phyloP scores from a whole-genome alignment of 2,888 invertebrate genomes.

The Philopedon plagiatum region DNA sequence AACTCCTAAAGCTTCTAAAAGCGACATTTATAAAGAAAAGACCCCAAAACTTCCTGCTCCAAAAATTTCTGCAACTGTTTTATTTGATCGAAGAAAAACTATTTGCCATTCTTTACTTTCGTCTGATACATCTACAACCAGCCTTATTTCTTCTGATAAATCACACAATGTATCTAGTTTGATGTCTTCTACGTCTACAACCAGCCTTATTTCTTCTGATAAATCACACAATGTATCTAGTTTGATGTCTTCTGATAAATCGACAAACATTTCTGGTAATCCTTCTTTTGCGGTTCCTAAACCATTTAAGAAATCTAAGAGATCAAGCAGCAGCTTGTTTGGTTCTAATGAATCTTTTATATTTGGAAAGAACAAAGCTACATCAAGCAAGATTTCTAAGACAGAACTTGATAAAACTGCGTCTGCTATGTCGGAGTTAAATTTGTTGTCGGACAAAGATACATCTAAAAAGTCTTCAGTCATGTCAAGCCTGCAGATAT shows the following conservation, averaged over 20 bases:
- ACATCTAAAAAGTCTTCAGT: conserved; percentile 21
- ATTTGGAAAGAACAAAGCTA: conserved; percentile 27
- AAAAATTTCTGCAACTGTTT: neutral
- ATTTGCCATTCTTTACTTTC: conserved; percentile 28
- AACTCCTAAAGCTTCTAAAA: neutral
- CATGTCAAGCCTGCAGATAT: conserved; percentile 22
- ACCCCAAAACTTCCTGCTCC: neutral
- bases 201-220: conserved; percentile 8
- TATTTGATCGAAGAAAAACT: conserved; percentile 38
- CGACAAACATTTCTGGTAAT: conserved; percentile 27
- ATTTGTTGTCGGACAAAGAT: conserved; percentile 23
- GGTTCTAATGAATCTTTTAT: conserved; percentile 20
- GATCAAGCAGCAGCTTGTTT: conserved; percentile 7
- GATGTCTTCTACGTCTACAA: neutral
- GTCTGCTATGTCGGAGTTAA: conserved; percentile 35
- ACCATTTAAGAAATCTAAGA: neutral
- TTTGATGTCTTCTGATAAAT: conserved; percentile 18
- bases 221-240: conserved; percentile 14
- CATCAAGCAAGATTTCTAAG: neutral
- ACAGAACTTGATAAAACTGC: conserved; percentile 1
- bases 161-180: conserved; percentile 14
- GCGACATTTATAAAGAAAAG: neutral
- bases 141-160: conserved; percentile 9
- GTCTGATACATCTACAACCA: neutral
- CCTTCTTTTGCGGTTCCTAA: conserved; percentile 15